phyloP scores from a whole-genome alignment of 2,797 vertebrate genomes.

The Falco columbarius region DNA sequence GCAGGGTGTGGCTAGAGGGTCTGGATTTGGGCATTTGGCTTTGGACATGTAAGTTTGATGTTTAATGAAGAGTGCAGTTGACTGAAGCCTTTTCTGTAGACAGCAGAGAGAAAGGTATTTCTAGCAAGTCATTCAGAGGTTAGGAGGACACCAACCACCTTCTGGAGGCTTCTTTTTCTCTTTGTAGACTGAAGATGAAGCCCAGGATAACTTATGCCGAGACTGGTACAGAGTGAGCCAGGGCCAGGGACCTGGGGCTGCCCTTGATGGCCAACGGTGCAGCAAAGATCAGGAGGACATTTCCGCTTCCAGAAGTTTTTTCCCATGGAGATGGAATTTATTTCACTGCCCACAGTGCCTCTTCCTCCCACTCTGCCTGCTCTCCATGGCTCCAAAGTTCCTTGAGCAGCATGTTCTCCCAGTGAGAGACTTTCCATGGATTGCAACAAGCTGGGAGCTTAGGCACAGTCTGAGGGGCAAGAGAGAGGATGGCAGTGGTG shows the following conservation, averaged over 20 bases:
- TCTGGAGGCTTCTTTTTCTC: background rate
- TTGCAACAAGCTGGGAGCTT: background rate
- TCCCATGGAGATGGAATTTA: background rate
- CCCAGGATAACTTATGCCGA: background rate
- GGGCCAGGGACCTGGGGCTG: background rate
- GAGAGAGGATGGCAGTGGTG: background rate
- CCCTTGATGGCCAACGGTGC: fast-evolving
- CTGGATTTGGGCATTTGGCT: background rate
- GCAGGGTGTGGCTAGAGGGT: background rate
- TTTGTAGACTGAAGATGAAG: background rate
- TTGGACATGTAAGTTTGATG: background rate
- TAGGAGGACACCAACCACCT: background rate
- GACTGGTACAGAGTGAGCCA: background rate
- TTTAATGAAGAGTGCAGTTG: background rate
- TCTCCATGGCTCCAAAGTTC: background rate
- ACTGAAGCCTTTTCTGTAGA: background rate
- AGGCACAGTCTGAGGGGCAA: background rate
- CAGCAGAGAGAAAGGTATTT: background rate
- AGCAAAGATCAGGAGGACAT: background rate
- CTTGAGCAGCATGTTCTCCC: background rate
- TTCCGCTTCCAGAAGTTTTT: background rate
- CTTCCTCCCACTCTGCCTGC: background rate
- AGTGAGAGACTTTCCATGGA: background rate
- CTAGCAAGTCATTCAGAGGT: fast-evolving
- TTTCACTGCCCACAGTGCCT: background rate